Base-by-base conservation (phyloP, 2,888 invertebrate species). In the Nymphalis urticae region DNA sequence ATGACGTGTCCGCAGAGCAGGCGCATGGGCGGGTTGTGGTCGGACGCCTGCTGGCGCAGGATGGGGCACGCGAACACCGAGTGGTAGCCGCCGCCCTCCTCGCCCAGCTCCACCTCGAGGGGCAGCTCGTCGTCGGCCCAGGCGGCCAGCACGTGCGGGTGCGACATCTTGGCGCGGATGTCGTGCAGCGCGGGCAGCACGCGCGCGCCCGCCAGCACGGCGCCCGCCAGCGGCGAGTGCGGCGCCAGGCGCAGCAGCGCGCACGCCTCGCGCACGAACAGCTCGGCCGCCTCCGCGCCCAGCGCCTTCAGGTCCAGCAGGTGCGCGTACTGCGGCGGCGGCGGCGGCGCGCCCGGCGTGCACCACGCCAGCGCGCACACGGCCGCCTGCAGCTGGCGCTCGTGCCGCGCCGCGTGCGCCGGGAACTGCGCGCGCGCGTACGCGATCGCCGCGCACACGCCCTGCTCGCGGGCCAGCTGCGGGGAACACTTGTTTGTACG, bases 1-100 rank as follows among this genome's bases (percentile, higher is more conserved):
- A 99, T 99, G 72, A 99, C 99, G 93, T 99, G 99, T 4, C 99
- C 99, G 89, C 99, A 99, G 3, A 97, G 95, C 72, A 99, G 94
- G 75, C 98, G 94, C 96, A 99, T 98, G 19, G 99, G 99, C 68
- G 99, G 99, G 94, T 99, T 99, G 77, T 95, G 95, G 77, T 98
- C 98, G 0, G 98, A 97, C 58, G 98, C 97, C 87, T 99, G 99
- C 85, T 99, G 99, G 66, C 99, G 95, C 72, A 99, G 94, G 81
- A 99, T 99, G 10, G 99, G 99, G 87, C 99, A 99, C 27, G 99
- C 98, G 93, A 99, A 99, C 83, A 99, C 97, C 8, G 99, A 99
- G 93, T 99, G 99, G 87, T 98, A 98, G 75, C 97, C 95, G 81
- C 96, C 97, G 75, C 98, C 97, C 67, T 98, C 98, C 75, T 98